Evolutionary conservation across 2,113 vertebrate genomes (phyloP).

Genomic region (Tetrao urogallus): DNA sequence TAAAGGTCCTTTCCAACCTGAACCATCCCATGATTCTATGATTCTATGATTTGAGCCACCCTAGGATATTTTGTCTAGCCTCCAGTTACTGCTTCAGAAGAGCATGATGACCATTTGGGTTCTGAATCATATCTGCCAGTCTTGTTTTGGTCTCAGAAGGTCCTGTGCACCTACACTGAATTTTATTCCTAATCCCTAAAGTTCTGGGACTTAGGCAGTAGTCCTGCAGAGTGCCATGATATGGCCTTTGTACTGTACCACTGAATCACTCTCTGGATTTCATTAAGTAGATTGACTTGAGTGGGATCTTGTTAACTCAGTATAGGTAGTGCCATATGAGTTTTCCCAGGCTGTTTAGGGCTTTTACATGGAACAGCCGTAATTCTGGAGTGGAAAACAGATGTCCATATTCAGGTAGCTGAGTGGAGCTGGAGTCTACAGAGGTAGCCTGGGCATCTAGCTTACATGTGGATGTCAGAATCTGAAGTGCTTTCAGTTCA

Average conservation of each 20-base stretch:
- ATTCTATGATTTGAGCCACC: neutral
- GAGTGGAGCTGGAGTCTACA: neutral
- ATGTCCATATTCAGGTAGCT: neutral
- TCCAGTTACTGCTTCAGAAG: neutral
- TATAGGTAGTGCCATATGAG: neutral
- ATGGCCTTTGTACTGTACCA: neutral
- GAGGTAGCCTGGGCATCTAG: neutral
- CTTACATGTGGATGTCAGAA: neutral
- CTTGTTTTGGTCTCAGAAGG: neutral
- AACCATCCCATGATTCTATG: too few species aligned
- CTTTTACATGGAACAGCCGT: neutral
- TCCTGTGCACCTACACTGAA: neutral
- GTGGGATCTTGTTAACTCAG: rapidly evolving
- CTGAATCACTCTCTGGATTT: neutral
- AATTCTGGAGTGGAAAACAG: neutral
- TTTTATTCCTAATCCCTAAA: neutral
- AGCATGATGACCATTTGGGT: neutral
- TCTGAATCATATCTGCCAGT: neutral
- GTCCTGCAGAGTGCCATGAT: neutral
- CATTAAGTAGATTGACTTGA: neutral
- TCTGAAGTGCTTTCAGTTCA: neutral
- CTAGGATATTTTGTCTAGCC: neutral
- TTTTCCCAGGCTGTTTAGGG: neutral
- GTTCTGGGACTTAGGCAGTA: neutral
- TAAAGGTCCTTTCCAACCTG: too few species aligned